Conservation (phyloP, 2,113 vertebrate species). For the Gobius niger region DNA sequence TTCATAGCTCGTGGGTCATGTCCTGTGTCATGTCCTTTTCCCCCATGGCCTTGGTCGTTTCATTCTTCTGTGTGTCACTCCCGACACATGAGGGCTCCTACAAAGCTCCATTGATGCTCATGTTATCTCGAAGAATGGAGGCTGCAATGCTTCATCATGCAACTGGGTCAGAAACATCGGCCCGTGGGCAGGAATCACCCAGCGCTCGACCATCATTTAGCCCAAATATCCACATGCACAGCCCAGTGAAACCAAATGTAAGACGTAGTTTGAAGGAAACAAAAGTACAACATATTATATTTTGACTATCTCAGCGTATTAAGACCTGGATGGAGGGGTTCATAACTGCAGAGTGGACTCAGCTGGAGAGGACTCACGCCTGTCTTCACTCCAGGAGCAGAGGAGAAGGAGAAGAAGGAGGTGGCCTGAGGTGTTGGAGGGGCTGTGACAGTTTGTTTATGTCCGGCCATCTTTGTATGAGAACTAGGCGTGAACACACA, state of each 20-base stretch:
- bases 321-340: no score
- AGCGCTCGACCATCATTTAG: neutral
- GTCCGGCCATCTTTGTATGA: no score
- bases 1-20: no score
- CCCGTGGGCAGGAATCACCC: conserved; percentile 21
- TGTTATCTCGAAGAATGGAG: conserved; percentile 42
- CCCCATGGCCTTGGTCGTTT: neutral
- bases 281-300: no score
- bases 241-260: neutral
- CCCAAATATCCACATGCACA: conserved; percentile 4
- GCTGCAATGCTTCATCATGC: conserved; percentile 38
- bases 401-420: no score
- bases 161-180: conserved; percentile 50
- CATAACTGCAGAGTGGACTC: no score
- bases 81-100: neutral
- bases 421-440: no score
- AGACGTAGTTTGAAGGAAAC: neutral
- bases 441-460: no score
- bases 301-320: no score
- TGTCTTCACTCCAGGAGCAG: no score
- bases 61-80: neutral
- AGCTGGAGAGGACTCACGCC: no score
- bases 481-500: no score
- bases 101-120: neutral
- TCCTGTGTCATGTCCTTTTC: neutral